Conservation (phyloP, 2,888 invertebrate genomes). For the Amphipoea oculea region DNA sequence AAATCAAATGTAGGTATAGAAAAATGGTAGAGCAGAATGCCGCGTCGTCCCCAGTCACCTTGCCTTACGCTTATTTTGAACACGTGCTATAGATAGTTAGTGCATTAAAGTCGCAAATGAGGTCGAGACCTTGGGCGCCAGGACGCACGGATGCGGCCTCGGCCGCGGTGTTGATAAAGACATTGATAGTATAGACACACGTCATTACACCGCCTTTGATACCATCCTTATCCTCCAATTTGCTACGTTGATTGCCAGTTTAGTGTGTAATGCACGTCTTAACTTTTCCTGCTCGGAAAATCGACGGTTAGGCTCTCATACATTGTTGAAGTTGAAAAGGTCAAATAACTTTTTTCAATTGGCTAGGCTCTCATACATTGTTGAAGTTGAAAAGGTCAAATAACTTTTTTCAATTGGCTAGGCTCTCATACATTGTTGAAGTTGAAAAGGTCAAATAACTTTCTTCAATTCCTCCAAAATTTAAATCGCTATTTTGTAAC, state of each 20-base stretch:
- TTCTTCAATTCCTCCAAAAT: neutral
- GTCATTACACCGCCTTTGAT: constrained; percentile 32
- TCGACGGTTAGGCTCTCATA: neutral
- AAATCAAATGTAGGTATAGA: neutral
- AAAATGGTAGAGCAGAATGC: neutral
- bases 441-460: constrained; percentile 1
- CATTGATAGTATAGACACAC: constrained; percentile 44
- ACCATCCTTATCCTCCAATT: constrained; percentile 53
- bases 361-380: neutral
- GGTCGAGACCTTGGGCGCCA: constrained; percentile 56
- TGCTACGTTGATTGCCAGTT: constrained; percentile 20
- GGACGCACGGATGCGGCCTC: constrained; percentile 58
- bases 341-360: neutral
- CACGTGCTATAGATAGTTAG: constrained; percentile 51
- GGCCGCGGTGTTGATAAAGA: constrained; percentile 59
- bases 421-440: neutral
- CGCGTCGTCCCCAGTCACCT: constrained; percentile 19
- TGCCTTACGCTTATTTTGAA: constrained; percentile 32
- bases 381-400: constrained; percentile 6
- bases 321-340: constrained; percentile 1
- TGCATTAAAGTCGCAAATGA: constrained; percentile 51
- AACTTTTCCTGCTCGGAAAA: constrained; percentile 26
- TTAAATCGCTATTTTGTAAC: neutral
- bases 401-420: neutral
- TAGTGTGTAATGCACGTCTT: constrained; percentile 14